Percentiles rank a stretch among this genome's conserved stretches.
Conservation (phyloP, 2,888 invertebrate species). For the Doris montereyensis region DNA sequence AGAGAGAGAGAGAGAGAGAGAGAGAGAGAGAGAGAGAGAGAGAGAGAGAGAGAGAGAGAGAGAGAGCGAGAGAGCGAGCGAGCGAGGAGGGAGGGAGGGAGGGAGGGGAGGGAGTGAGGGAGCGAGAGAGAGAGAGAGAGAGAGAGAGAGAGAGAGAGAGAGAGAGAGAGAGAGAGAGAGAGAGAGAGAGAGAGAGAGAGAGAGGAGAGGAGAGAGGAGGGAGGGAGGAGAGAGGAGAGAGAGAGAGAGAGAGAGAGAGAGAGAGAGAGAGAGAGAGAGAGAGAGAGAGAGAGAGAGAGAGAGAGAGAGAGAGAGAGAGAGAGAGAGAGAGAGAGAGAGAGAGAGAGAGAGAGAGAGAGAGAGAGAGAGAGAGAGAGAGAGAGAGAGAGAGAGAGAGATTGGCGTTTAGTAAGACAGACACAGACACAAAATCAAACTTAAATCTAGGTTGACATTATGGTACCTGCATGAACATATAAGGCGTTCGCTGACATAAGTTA, state of each 20-base stretch:
- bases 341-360: background rate
- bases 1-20: background rate
- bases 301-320: background rate
- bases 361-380: background rate
- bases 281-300: background rate
- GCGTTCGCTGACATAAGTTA: no score
- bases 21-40: background rate
- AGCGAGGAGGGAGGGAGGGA: no score
- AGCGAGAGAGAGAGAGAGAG: constrained; percentile 22
- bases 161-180: background rate
- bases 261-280: constrained; percentile 17
- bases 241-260: constrained; percentile 16
- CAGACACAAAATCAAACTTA: no score
- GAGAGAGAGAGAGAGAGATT: background rate
- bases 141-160: background rate
- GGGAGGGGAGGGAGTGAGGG: background rate
- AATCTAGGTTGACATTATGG: no score
- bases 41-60: background rate
- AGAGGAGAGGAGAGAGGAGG: background rate
- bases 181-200: background rate
- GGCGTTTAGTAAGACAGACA: no score
- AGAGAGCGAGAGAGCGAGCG: no score
- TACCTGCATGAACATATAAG: no score
- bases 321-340: background rate
- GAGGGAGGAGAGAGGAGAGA: background rate